Conservation (phyloP, 2,888 invertebrate species). For the Dasysyrphus albostriatus region DNA sequence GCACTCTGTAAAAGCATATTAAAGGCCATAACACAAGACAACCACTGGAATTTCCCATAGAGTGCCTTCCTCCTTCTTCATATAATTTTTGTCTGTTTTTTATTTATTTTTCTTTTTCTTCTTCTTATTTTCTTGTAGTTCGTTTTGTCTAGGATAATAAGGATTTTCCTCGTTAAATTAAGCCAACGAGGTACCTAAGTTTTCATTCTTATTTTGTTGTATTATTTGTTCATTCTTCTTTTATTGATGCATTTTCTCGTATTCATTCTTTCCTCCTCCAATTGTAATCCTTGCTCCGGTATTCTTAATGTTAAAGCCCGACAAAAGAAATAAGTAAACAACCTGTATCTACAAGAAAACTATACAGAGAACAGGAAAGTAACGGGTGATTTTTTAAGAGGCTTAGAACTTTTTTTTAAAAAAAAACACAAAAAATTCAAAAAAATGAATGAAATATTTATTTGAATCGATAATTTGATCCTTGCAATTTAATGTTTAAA, state of each 20-base stretch:
- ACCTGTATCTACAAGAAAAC: slow-evolving; percentile 19
- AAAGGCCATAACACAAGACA: slow-evolving; percentile 56
- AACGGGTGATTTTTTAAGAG: no score
- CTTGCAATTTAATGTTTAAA: no score
- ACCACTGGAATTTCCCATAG: slow-evolving; percentile 51
- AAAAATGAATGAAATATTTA: no score
- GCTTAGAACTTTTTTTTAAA: no score
- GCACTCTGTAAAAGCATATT: slow-evolving; percentile 20
- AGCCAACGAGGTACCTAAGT: slow-evolving; percentile 36
- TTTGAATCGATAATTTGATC: no score
- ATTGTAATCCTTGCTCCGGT: slow-evolving; percentile 43
- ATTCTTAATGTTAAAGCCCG: slow-evolving; percentile 11
- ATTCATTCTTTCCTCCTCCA: not conserved
- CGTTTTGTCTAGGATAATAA: slow-evolving; percentile 34
- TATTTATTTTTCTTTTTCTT: not conserved
- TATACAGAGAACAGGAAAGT: slow-evolving; percentile 4
- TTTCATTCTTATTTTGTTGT: slow-evolving; percentile 7
- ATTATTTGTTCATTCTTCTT: slow-evolving; percentile 15
- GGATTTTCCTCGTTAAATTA: slow-evolving; percentile 70
- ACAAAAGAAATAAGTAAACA: slow-evolving; percentile 41
- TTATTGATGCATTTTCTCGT: slow-evolving; percentile 42
- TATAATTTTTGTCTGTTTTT: no score
- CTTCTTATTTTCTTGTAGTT: slow-evolving; percentile 7
- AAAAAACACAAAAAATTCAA: no score
- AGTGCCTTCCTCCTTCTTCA: not conserved